Conservation (phyloP, 2,797 vertebrate species). For the Xenops minutus region DNA sequence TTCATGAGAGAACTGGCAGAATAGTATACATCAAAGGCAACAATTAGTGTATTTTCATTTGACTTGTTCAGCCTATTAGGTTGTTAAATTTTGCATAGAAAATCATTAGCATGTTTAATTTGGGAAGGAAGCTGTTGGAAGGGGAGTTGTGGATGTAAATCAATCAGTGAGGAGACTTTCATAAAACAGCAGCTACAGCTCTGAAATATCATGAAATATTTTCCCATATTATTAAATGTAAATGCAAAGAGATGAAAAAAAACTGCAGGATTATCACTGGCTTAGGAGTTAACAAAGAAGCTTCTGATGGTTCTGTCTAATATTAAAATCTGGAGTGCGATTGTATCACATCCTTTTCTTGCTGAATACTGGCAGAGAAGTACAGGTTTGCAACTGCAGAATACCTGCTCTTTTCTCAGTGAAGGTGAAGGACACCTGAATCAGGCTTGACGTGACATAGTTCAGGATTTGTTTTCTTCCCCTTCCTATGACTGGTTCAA, state of each 20-base stretch:
- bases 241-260: not conserved
- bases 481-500: not conserved
- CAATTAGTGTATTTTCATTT: conserved; percentile 55
- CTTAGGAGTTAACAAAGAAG: not conserved
- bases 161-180: not conserved
- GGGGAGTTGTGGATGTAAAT: conserved; percentile 38
- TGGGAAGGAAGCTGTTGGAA: conserved; percentile 46
- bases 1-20: conserved; percentile 37
- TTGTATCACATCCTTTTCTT: not conserved
- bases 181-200: not conserved
- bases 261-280: not conserved
- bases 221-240: not conserved
- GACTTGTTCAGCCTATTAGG: conserved; percentile 47
- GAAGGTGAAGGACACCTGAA: not conserved
- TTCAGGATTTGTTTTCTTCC: not conserved
- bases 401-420: not conserved
- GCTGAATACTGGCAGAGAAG: not conserved
- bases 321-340: not conserved
- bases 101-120: conserved; percentile 59
- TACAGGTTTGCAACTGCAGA: not conserved
- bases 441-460: not conserved
- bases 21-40: conserved; percentile 45
- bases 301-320: not conserved
- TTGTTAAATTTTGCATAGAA: conserved; percentile 68
- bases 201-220: not conserved